A percentile compares a stretch with the other conserved stretches of the same genome.
Evolutionary conservation across 2,888 invertebrate species (phyloP).

Genomic region (Scaptodrosophila latifasciaeformis): DNA sequence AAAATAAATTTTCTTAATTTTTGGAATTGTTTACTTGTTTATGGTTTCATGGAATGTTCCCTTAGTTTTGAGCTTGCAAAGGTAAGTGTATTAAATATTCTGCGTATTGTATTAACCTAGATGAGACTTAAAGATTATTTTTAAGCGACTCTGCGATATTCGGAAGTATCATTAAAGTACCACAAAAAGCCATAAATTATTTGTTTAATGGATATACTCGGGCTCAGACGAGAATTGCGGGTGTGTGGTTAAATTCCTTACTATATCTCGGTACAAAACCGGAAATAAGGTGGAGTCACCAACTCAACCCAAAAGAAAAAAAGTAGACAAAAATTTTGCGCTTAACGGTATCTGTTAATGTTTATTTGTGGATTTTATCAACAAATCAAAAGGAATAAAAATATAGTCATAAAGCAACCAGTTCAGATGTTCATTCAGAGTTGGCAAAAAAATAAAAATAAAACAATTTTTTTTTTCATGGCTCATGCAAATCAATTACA

Average conservation of each 20-base stretch:
- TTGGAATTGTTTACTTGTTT: too few relatives aligned
- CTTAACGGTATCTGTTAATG: background rate
- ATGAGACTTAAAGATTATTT: too few relatives aligned
- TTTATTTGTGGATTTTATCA: too few relatives aligned
- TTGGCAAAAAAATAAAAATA: too few relatives aligned
- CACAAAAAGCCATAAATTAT: constrained; percentile 63
- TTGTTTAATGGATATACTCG: constrained; percentile 31
- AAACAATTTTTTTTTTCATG: background rate
- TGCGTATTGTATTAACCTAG: too few relatives aligned
- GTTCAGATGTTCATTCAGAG: too few relatives aligned
- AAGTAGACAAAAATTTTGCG: constrained; percentile 57
- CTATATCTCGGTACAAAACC: constrained; percentile 22
- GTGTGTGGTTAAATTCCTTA: constrained; percentile 13
- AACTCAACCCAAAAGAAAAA: constrained; percentile 31
- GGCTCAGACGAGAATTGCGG: background rate
- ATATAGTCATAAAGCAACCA: too few relatives aligned
- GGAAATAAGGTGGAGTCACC: background rate
- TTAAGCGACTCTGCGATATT: constrained; percentile 1
- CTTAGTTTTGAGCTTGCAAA: too few relatives aligned
- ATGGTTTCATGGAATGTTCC: constrained; percentile 8
- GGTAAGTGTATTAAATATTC: too few relatives aligned
- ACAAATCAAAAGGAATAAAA: too few relatives aligned
- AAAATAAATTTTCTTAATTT: too few relatives aligned
- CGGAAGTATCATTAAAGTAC: constrained; percentile 61
- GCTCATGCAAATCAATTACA: constrained; percentile 48